These are phyloP conservation scores for Coptotermes formosanus DNA, from an alignment of 1,140 invertebrate species.

Conservation along the genomic window DNA sequence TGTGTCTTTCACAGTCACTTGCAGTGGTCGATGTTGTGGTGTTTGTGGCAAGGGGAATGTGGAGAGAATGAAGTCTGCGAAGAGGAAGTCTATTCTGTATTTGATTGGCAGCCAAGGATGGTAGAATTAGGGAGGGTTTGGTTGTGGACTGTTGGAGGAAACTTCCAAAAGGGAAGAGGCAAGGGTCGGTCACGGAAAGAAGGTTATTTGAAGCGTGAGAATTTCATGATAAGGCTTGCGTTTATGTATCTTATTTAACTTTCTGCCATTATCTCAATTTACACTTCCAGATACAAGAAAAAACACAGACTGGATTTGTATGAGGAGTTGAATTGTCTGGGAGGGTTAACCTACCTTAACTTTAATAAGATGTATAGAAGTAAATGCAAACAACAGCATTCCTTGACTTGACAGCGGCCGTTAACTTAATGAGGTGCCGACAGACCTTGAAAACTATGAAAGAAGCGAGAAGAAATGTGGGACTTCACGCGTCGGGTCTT, in stretches of 20 bases:
- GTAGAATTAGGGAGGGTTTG: neutral
- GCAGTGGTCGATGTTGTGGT: neutral
- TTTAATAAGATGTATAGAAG: neutral
- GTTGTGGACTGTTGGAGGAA: neutral
- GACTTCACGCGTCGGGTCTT: neutral
- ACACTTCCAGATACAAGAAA: neutral
- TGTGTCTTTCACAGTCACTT: neutral
- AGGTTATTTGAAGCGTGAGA: neutral
- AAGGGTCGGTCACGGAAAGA: neutral
- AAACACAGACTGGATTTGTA: neutral
- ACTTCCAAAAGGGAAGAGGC: neutral
- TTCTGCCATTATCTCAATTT: neutral
- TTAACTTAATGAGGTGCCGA: conserved; percentile 1
- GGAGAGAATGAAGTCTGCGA: neutral
- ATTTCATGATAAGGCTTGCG: neutral
- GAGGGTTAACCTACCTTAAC: neutral
- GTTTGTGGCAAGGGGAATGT: neutral
- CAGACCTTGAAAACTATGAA: neutral
- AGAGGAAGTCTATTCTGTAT: neutral
- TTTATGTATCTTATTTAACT: neutral
- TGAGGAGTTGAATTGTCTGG: neutral
- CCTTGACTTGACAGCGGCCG: neutral
- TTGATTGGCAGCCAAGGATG: neutral
- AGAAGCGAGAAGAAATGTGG: neutral
- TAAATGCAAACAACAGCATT: conserved; percentile 1